Conservation (phyloP, 2,888 invertebrate genomes). For the Ophion ventricosus region DNA sequence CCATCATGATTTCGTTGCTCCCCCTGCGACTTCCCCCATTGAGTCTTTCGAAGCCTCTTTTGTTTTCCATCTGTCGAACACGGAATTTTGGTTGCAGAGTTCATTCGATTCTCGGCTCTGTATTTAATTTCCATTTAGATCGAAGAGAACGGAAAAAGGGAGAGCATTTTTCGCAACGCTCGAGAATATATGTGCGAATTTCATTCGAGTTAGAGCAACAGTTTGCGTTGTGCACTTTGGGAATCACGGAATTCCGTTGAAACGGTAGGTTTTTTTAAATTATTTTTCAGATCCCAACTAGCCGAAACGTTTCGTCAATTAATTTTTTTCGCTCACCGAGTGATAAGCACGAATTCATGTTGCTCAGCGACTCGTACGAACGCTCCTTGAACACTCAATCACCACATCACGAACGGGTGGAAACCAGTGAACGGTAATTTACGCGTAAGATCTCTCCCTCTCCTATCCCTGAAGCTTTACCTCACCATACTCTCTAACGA, state of each 20-base stretch:
- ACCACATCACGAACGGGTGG: constrained; percentile 2
- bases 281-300: constrained; percentile 5
- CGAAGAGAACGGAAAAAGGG: constrained; percentile 1
- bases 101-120: constrained; percentile 76
- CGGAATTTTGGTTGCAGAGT: constrained; percentile 78
- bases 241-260: not conserved
- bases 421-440: constrained; percentile 31
- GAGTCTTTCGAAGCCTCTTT: constrained; percentile 69
- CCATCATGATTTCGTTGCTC: not conserved
- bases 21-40: constrained; percentile 18
- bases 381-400: constrained; percentile 23
- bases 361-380: not conserved
- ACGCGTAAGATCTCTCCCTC: constrained; percentile 14
- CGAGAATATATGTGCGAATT: constrained; percentile 7
- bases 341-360: not conserved
- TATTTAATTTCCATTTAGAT: constrained; percentile 75
- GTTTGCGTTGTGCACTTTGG: constrained; percentile 39
- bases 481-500: not conserved
- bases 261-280: not conserved
- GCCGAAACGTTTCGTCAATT: not conserved
- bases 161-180: constrained; percentile 22
- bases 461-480: not conserved
- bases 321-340: not conserved
- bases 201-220: constrained; percentile 39
- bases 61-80: constrained; percentile 77